Base-by-base conservation (phyloP, 2,797 vertebrate genomes). In the Pseudomugil gertrudae region DNA sequence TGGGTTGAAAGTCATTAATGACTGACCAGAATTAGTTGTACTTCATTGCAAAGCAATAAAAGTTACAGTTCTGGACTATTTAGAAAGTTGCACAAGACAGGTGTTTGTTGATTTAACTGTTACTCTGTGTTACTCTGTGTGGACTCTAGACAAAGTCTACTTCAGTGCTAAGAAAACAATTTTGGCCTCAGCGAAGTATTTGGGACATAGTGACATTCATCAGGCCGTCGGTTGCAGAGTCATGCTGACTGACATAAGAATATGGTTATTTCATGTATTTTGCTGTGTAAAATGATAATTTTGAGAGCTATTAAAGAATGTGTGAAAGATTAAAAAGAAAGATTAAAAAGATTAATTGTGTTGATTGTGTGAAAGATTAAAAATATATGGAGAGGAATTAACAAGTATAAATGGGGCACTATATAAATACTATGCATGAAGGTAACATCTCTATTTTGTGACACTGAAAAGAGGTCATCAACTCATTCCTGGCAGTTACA, bases 101-200 rank as follows among this genome's bases (percentile, higher is more conserved):
- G 7, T 26, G 9, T 73, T 73, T 86, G 79, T 85, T 88, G 66
- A 86, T 80, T 73, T 65, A 70, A 69, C 84, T 72, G 66, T 83
- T 81, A 29, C 29, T 29, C 5, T n/a, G n/a, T n/a, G n/a, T 29
- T 29, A 69, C 54, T 80, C 71, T 17, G 40, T 57, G 47, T 77
- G 72, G 79, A 75, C 83, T 67, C 55, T 19, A 57, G 54, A 63
- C 65, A 76, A 80, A 70, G 66, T 61, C 53, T 40, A 45, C 66
- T 75, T 66, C 66, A 52, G 27, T 6, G 29, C 68, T 70, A 61
- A 67, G 76, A 83, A 87, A 88, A 84, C 78, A 72, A 9, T 45
- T 69, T 71, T 68, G 63, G 61, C 50, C 45, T 52, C 52, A 21
- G 23, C 62, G 66, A 69, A 26, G 58, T 63, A 69, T 80, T 73